These are phyloP conservation scores for Hetaerina titia DNA, from an alignment of 2,888 invertebrate genomes.

Conservation along the genomic window DNA sequence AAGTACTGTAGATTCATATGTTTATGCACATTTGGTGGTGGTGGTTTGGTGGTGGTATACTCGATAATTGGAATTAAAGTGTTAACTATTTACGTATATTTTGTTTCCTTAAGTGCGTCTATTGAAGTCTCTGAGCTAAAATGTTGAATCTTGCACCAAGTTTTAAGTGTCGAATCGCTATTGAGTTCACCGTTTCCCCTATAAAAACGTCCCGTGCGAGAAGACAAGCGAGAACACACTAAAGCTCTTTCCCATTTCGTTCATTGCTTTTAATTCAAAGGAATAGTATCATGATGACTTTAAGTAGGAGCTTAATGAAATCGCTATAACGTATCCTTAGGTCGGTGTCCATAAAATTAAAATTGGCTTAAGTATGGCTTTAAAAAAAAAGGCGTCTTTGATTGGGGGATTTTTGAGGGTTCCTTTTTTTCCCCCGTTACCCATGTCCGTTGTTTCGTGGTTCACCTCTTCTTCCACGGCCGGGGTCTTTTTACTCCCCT, in stretches of 20 bases:
- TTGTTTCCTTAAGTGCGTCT: background rate
- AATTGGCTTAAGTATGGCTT: background rate
- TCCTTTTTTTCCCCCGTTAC: background rate
- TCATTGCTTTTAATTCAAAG: background rate
- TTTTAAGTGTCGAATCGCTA: background rate
- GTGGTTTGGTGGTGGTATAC: no score
- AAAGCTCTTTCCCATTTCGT: background rate
- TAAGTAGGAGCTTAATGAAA: background rate
- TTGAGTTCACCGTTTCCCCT: background rate
- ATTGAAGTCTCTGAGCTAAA: background rate
- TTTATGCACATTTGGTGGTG: no score
- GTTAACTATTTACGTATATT: background rate
- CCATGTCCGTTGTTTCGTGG: background rate
- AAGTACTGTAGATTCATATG: no score
- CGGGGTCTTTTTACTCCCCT: background rate
- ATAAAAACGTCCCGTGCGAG: background rate
- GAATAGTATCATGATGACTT: background rate
- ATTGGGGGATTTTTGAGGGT: background rate
- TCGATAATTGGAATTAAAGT: background rate
- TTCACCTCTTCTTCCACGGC: background rate
- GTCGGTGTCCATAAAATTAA: slow-evolving; percentile 4
- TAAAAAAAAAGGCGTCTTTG: background rate
- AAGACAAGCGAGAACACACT: background rate
- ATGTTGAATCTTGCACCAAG: background rate
- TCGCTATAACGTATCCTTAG: background rate